A percentile compares a stretch with the other conserved stretches of the same genome.
These are phyloP conservation scores for Gryllus longicercus DNA, from an alignment of 2,888 invertebrate genomes.

Conservation along the genomic window DNA sequence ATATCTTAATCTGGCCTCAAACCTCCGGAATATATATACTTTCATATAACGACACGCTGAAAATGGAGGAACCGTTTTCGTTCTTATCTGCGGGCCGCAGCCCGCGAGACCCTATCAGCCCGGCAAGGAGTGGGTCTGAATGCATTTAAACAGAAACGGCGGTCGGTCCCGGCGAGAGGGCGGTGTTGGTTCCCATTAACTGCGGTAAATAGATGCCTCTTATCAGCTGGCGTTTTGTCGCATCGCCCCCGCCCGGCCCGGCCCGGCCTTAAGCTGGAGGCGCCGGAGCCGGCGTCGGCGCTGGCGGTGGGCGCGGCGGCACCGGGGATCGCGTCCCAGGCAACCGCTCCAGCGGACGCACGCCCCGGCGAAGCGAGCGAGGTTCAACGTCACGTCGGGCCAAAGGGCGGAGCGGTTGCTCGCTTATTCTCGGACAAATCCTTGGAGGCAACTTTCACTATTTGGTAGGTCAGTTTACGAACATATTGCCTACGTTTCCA, in stretches of 20 bases:
- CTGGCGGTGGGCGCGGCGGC: not conserved
- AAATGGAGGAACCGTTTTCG: constrained; percentile 10
- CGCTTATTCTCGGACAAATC: no score
- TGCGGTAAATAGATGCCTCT: constrained; percentile 1
- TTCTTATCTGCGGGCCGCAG: constrained; percentile 10
- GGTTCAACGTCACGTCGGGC: no score
- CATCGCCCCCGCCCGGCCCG: not conserved
- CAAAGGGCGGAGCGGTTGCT: no score
- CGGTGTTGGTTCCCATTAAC: constrained; percentile 17
- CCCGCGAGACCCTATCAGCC: constrained; percentile 11
- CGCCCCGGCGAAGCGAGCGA: no score
- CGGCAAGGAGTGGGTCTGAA: not conserved
- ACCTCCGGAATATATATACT: constrained; percentile 17
- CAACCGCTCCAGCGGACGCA: not conserved
- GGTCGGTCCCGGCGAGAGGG: not conserved
- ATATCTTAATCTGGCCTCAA: constrained; percentile 17
- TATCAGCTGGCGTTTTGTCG: constrained; percentile 9
- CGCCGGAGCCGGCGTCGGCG: not conserved
- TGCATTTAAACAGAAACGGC: constrained; percentile 11
- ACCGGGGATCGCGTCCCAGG: not conserved
- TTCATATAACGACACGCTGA: constrained; percentile 17
- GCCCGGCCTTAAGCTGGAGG: not conserved
- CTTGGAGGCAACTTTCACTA: no score
- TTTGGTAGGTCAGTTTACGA: no score
- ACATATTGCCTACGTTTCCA: no score